Percentiles rank a stretch among this genome's conserved stretches.
These are phyloP conservation scores for Cichlasoma orientale DNA, from an alignment of 2,797 vertebrate species.

Conservation along the genomic window DNA sequence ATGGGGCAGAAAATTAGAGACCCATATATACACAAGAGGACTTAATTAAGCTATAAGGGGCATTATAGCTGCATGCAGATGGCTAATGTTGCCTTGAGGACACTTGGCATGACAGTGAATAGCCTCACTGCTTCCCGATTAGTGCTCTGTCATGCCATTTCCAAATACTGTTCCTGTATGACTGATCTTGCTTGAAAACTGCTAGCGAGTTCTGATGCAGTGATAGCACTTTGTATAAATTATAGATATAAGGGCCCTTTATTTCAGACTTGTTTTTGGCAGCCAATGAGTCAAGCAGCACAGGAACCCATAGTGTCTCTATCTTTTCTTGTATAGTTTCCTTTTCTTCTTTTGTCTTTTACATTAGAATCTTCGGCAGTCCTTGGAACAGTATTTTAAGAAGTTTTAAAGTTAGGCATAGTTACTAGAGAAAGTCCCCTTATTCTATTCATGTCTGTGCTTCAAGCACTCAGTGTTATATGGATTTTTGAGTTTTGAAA, in stretches of 20 bases:
- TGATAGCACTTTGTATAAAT: slow-evolving; percentile 39
- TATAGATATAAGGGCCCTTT: slow-evolving; percentile 29
- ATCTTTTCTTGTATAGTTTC: background rate
- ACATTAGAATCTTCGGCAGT: no score
- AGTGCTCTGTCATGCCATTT: slow-evolving; percentile 52
- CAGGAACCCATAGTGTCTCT: background rate
- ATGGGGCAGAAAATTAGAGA: slow-evolving; percentile 29
- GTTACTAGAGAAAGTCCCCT: no score
- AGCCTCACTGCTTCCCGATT: slow-evolving; percentile 52
- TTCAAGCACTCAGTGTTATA: no score
- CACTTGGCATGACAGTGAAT: slow-evolving; percentile 55
- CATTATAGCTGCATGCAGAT: slow-evolving; percentile 53
- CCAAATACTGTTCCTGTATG: slow-evolving; percentile 62
- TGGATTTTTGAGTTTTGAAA: background rate
- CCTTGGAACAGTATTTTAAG: no score
- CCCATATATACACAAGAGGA: slow-evolving; percentile 44
- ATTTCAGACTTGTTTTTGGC: slow-evolving; percentile 15
- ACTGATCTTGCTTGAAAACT: slow-evolving; percentile 44
- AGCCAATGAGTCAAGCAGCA: slow-evolving; percentile 4
- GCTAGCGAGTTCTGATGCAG: slow-evolving; percentile 28
- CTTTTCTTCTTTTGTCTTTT: background rate
- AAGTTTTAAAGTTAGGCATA: no score
- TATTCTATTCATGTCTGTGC: no score
- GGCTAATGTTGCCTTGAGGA: slow-evolving; percentile 58
- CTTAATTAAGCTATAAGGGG: slow-evolving; percentile 59